Percentiles rank a stretch among this genome's conserved stretches.
phyloP scores from a whole-genome alignment of 1,140 invertebrate genomes.

The Danaus melanippus region DNA sequence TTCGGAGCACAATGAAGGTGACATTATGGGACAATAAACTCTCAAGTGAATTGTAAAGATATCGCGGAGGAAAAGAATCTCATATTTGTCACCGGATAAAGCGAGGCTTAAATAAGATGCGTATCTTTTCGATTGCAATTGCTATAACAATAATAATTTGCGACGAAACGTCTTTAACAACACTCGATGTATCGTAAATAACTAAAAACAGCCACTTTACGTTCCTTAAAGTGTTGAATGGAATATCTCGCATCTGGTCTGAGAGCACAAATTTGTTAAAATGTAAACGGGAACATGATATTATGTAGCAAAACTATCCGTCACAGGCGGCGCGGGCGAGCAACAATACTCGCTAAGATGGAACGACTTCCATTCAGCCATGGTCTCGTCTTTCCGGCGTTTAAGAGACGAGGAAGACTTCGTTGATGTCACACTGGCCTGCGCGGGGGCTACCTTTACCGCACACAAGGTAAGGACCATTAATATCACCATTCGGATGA shows the following conservation, averaged over 20 bases:
- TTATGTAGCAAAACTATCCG: slow-evolving; percentile 19
- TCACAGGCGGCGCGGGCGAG: slow-evolving; percentile 71
- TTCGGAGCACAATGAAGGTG: slow-evolving; percentile 14
- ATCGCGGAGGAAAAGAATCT: background rate
- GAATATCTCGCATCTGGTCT: no score
- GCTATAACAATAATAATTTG: no score
- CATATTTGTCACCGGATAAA: background rate
- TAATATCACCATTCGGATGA: no score
- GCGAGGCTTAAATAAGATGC: no score
- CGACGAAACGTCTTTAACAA: no score
- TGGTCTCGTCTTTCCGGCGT: slow-evolving; percentile 89
- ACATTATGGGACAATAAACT: slow-evolving; percentile 8
- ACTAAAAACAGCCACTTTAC: no score
- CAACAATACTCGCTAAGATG: slow-evolving; percentile 94
- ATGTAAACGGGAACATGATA: no score
- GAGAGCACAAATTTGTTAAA: no score
- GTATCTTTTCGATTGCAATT: no score
- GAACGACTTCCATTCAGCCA: slow-evolving; percentile 94
- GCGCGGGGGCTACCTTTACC: slow-evolving; percentile 89
- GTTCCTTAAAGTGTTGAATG: no score
- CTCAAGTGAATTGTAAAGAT: slow-evolving; percentile 6
- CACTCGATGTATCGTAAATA: no score
- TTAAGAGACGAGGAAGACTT: slow-evolving; percentile 89
- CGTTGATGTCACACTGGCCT: slow-evolving; percentile 93
- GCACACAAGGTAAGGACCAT: slow-evolving; percentile 84